Evolutionary conservation across 2,888 invertebrate genomes (phyloP), one percentile per base, ranked within the genome.

Genomic region (Acrobasis suavella): DNA sequence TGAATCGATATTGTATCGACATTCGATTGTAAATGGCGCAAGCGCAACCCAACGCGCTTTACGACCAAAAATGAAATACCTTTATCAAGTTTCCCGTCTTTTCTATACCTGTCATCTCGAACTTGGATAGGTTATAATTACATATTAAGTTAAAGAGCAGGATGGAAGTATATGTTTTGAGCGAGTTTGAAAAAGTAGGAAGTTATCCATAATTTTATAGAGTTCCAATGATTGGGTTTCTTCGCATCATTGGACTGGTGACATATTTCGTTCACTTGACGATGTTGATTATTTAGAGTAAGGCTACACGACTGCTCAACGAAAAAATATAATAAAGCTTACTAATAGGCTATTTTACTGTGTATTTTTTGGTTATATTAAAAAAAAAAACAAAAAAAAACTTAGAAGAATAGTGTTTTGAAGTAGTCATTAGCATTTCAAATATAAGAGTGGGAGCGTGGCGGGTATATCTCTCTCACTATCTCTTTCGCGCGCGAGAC

Each of bases 241-340:
- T 75, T 68, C 82, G 82, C 80, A 73, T 77, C 82, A 84, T 78
- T 58, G 58, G 22, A 14, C 78, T 46, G n/a, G 46, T 76, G 80
- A 83, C 80, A 81, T 81, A 78, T 85, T 80, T 76, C 74, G 72
- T 78, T 72, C 75, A 80, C 75, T 78, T 77, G 78, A 81, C 77
- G 76, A 77, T 76, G 72, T 72, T 42, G 14, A 1, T 42, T 8
- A 7, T 32, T 6, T 32, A 32, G 32, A 0, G 32, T 42, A 46
- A 14, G n/a, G 3, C 46, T 46, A 46, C 46, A 22, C 3, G 22
- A 22, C 22, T 22, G 22, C 22, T 3, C 22, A 22, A 22, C 22
- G 1, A 2, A 22, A 22, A 22, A 22, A 22, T n/a, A n/a, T n/a
- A n/a, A n/a, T n/a, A n/a, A n/a, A n/a, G n/a, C n/a, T n/a, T n/a